Base-by-base conservation (phyloP, 1,140 invertebrate genomes). In the Bombus turneri region DNA sequence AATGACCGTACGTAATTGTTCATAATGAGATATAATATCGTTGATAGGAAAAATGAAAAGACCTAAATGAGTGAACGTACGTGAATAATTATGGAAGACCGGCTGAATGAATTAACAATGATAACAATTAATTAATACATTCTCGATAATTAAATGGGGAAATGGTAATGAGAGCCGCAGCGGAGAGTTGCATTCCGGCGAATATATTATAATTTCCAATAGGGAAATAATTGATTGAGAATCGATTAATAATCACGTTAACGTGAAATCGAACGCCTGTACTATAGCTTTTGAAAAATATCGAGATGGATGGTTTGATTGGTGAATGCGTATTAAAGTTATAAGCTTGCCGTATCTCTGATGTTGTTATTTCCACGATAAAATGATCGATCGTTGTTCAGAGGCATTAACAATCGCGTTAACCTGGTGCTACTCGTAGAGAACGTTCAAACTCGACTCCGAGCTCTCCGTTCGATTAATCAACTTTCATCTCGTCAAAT, bases 181-280 rank as follows among this genome's bases (percentile, higher is more conserved):
- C 41, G 31, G 18, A 37, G 78, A 43, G 64, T 69, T 69, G 69
- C 64, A 22, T 43, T 47, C 37, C 8, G 34, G 4, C 41, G 64
- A 53, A 68, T 72, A 34, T 72, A 69, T 47, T 62, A 85, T 64
- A 72, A 84, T 85, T 72, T 59, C 34, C 25, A 64, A 18, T 31
- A 57, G 34, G 59, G 43, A 64, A 80, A 85, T 80, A 85, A 85
- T 78, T 80, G 68, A 71, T 71, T 53, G 82, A 71, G 53, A 62
- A 79, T 84, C 82, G 66, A 57, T 85, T 85, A 80, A 85, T 85
- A 85, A 71, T 41, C 25, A 72, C 34, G 64, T 69, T 84, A 84
- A 34, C 34, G 10, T 34, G 47, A 31, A 41, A 72, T 72, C 47
- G 28, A 72, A 72, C 28, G 28, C 53, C 6, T 31, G 8, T 4